Evolutionary conservation across 2,797 vertebrate species (phyloP), one percentile per base, ranked within the genome.

Genomic region (Xiphorhynchus erythropygius): DNA sequence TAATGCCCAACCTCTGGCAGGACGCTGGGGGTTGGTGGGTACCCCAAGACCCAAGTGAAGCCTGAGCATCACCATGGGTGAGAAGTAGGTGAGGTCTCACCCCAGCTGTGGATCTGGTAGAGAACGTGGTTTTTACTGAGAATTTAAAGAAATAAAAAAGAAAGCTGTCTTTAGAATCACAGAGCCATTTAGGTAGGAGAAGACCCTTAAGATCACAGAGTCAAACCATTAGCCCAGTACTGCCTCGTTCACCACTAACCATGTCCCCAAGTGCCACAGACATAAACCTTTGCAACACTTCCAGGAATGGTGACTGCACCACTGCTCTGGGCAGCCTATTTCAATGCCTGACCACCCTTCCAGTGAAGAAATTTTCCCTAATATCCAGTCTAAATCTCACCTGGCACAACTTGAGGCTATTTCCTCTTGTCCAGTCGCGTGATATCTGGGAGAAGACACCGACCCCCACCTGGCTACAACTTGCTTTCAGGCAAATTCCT

Each of bases 1-100:
- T 0, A 10, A 8, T 2, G 2, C 8, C 35, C 81, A 59, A 5
- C 4, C 8, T 57, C 33, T 32, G n/a, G 21, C 0, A 0, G 32
- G 37, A 30, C 63, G 18, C 21, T 44, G 37, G 64, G 11, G 27
- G 18, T 4, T 49, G 14, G 8, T 12, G 32, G 68, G 14, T 10
- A 44, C 22, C 27, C 27, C 67, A 78, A 39, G n/a, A 42, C 24
- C 62, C 42, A 46, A 6, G 4, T 37, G n/a, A 85, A 80, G 23
- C 33, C 37, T 77, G 10, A 83, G 23, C 46, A 33, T 10, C 30
- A n/a, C 19, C 42, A 2, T 5, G 39, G 50, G 3, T 41, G n/a
- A 70, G 53, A 74, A 65, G 13, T 2, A 63, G 32, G 7, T 7
- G 11, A 78, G 47, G 21, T 86, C 44, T 70, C 39, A 65, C 28